Conservation (phyloP, 1,140 invertebrate species). For the Pomacea maculata region DNA sequence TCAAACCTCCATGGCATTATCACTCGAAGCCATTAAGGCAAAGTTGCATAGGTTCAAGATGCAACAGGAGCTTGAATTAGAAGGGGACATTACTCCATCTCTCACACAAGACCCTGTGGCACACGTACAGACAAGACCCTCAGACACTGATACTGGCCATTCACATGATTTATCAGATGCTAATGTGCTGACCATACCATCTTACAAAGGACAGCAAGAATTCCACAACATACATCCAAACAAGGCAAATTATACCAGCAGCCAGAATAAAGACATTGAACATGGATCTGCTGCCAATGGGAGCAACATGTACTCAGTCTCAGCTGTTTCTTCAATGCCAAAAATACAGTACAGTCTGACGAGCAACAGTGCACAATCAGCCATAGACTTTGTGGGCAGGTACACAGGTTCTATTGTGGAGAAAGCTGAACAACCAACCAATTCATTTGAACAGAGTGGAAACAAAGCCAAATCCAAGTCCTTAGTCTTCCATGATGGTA, state of each 20-base stretch:
- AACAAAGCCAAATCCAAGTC: not conserved
- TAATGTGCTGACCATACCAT: not conserved
- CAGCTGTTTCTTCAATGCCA: too few species aligned
- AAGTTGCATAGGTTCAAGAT: constrained; percentile 19
- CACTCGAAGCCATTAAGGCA: constrained; percentile 18
- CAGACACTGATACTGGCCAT: not conserved
- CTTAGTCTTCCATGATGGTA: not conserved
- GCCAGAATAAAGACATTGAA: too few species aligned
- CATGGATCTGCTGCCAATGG: too few species aligned
- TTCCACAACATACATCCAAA: not conserved
- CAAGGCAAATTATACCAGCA: not conserved
- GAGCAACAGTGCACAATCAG: not conserved
- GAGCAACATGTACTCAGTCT: too few species aligned
- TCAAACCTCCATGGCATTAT: not conserved
- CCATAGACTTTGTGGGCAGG: not conserved
- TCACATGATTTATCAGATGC: not conserved
- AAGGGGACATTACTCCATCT: not conserved
- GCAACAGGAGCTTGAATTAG: not conserved
- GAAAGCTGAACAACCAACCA: not conserved
- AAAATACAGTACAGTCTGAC: not conserved
- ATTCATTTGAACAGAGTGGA: not conserved
- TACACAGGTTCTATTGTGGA: not conserved
- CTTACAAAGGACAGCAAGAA: not conserved
- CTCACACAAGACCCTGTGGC: not conserved
- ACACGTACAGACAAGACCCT: not conserved